These are phyloP conservation scores for Strix aluco DNA, from an alignment of 2,113 vertebrate genomes.

Conservation along the genomic window DNA sequence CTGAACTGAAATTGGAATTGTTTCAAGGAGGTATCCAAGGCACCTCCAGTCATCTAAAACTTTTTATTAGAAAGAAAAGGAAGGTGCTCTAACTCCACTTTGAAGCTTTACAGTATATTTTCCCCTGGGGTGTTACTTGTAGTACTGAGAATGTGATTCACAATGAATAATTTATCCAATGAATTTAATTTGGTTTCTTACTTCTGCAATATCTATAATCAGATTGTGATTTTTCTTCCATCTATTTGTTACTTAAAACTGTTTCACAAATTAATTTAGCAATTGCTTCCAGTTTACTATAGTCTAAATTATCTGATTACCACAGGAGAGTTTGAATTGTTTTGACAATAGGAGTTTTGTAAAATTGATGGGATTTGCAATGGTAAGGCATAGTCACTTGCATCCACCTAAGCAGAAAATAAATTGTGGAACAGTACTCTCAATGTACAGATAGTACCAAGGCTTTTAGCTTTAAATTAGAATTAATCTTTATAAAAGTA, in stretches of 20 bases:
- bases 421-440: not conserved
- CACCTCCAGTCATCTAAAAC: not conserved
- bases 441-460: not conserved
- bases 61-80: not conserved
- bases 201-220: conserved; percentile 24
- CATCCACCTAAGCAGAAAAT: not conserved
- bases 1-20: not conserved
- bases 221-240: conserved; percentile 23
- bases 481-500: not conserved
- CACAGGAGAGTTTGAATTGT: not conserved
- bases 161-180: conserved; percentile 7
- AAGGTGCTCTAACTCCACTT: not conserved
- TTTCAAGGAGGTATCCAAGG: not conserved
- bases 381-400: not conserved
- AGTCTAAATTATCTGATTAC: not conserved
- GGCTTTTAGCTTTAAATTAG: not conserved
- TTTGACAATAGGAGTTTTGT: not conserved
- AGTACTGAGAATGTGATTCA: not conserved
- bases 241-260: not conserved
- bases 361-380: not conserved
- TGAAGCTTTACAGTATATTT: not conserved
- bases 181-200: conserved; percentile 18
- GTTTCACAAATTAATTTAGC: conserved; percentile 26
- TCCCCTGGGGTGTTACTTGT: not conserved
- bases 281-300: not conserved